Base-by-base conservation (phyloP, 1,140 invertebrate species). In the Zaprionus inermis region DNA sequence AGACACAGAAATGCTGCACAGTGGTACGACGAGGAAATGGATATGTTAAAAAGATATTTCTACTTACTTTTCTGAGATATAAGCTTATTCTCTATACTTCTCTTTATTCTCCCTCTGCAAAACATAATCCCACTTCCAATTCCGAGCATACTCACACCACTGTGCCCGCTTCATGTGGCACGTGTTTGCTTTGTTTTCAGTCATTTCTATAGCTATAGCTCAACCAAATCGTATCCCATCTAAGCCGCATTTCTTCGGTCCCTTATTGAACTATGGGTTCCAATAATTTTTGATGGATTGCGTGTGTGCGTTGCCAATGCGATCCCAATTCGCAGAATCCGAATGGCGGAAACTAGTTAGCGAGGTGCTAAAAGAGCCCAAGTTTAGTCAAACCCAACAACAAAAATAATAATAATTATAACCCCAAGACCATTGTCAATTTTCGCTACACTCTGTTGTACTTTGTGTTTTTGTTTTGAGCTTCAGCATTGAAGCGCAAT, bases 401-500 rank as follows among this genome's bases (percentile, higher is more conserved):
- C 34, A 64, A 64, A 10, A 54, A 63, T 7, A 59, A 61, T 22
- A 58, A 54, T 59, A 36, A 59, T 52, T 32, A 69, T 69, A 59
- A 58, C n/a, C 44, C 55, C 46, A n/a, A 72, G 11, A 44, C 34
- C 24, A 59, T 59, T 52, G 57, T 69, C 65, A 61, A 69, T 56
- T 60, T 68, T 68, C 34, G 46, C 64, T 32, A 38, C 20, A 64
- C 69, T 54, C 79, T 51, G 32, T 46, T 71, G 30, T 28, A 32
- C 38, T 44, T 16, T 24, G 54, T 18, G 54, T 14, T 49, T 28
- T 75, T 58, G 41, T 52, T 57, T 60, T 32, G 22, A 59, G 64
- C 59, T 76, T 76, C 67, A 79, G 75, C 82, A 88, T 88, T 88
- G 82, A 82, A 88, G 83, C 83, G 83, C 84, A 83, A 88, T 86